Conservation (phyloP, 1,140 invertebrate species). For the Trachymyrmex septentrionalis region DNA sequence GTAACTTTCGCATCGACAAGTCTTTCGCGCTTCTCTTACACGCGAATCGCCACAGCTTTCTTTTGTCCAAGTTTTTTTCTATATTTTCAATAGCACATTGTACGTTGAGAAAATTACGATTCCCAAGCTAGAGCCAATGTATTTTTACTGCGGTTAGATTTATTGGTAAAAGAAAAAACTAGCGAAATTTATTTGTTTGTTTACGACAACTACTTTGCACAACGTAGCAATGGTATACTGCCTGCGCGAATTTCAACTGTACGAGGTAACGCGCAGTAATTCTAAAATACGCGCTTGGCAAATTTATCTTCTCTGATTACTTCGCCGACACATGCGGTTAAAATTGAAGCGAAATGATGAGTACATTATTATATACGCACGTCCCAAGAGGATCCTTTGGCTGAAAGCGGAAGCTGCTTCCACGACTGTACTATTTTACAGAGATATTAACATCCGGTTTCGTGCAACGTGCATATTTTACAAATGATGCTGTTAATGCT, state of each 20-base stretch:
- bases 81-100: not conserved
- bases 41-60: conserved; percentile 3
- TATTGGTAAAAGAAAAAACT: conserved; percentile 38
- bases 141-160: conserved; percentile 53
- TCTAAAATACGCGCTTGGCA: conserved; percentile 44
- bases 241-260: conserved; percentile 21
- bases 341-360: conserved; percentile 53
- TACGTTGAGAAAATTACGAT: conserved; percentile 26
- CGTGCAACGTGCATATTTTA: conserved; percentile 26
- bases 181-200: conserved; percentile 62
- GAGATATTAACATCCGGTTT: conserved; percentile 22
- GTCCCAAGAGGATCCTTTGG: conserved; percentile 23
- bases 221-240: conserved; percentile 28
- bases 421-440: conserved; percentile 32
- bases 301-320: conserved; percentile 60
- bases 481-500: conserved; percentile 18
- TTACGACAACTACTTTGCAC: conserved; percentile 54
- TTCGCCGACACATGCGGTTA: conserved; percentile 31
- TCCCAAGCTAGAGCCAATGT: not conserved
- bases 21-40: not conserved
- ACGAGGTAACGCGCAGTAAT: conserved; percentile 32
- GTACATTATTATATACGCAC: conserved; percentile 47
- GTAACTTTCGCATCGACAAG: conserved; percentile 3
- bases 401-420: conserved; percentile 12
- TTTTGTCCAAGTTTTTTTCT: not conserved